Conservation (phyloP, 2,113 vertebrate genomes). For the Lonchura striata region DNA sequence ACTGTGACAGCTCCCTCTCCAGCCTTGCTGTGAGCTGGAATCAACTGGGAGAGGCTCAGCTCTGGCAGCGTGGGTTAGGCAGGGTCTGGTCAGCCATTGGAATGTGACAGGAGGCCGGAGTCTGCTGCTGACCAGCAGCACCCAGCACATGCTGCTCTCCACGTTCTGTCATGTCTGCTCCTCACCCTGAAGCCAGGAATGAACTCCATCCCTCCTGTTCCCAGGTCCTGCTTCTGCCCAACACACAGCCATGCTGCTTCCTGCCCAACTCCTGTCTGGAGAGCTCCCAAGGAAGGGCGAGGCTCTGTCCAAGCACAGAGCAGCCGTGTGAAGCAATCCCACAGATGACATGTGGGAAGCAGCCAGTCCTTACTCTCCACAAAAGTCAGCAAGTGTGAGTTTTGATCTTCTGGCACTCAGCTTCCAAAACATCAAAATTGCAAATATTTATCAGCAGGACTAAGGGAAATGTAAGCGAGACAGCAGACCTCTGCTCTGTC, state of each 20-base stretch:
- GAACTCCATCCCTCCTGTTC: background rate
- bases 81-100: background rate
- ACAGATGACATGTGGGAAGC: background rate
- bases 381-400: background rate
- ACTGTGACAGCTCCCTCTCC: background rate
- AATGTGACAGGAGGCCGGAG: background rate
- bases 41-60: background rate
- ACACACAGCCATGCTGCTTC: background rate
- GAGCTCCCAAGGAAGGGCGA: background rate
- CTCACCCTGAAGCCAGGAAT: background rate
- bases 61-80: background rate
- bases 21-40: background rate
- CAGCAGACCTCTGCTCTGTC: background rate
- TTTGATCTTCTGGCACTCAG: background rate
- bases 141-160: background rate
- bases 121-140: background rate
- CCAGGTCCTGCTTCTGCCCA: background rate
- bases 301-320: background rate
- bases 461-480: background rate
- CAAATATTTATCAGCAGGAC: constrained; percentile 14
- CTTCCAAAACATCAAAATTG: background rate
- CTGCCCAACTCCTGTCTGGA: background rate
- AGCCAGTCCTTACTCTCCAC: background rate
- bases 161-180: background rate
- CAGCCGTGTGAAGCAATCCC: background rate